Conservation (phyloP, 2,797 vertebrate species). For the Coregonus suidteri region DNA sequence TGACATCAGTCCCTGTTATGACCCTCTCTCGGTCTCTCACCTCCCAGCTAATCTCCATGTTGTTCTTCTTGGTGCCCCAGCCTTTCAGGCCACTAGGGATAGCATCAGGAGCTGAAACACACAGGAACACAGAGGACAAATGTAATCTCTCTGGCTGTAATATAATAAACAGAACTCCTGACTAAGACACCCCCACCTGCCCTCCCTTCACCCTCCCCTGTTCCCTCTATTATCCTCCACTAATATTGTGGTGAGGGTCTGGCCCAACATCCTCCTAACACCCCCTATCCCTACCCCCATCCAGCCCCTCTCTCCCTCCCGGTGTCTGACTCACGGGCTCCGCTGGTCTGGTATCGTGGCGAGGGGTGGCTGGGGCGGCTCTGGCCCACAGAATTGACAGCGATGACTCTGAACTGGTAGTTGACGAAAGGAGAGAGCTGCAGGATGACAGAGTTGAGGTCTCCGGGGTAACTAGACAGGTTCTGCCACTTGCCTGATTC, state of each 20-base stretch:
- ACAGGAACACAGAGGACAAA: constrained; percentile 1
- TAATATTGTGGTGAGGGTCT: too few species aligned
- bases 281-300: not conserved
- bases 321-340: constrained; percentile 79
- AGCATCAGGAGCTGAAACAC: constrained; percentile 84
- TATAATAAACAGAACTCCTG: too few species aligned
- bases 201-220: too few species aligned
- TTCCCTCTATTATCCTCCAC: too few species aligned
- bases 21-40: constrained; percentile 68
- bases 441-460: constrained; percentile 86
- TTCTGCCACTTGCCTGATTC: constrained; percentile 87
- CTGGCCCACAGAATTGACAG: constrained; percentile 90
- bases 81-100: constrained; percentile 86
- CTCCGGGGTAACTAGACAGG: constrained; percentile 84
- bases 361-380: constrained; percentile 89
- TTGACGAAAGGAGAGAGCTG: constrained; percentile 89
- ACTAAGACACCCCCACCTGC: not conserved
- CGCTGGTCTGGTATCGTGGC: constrained; percentile 87
- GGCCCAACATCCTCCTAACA: too few species aligned
- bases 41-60: constrained; percentile 97
- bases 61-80: constrained; percentile 87
- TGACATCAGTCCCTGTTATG: not conserved
- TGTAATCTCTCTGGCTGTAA: too few species aligned
- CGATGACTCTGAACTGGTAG: constrained; percentile 96
- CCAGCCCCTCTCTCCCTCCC: not conserved